Base-by-base conservation (phyloP, 2,888 invertebrate species). In the Dendrolimus pini region DNA sequence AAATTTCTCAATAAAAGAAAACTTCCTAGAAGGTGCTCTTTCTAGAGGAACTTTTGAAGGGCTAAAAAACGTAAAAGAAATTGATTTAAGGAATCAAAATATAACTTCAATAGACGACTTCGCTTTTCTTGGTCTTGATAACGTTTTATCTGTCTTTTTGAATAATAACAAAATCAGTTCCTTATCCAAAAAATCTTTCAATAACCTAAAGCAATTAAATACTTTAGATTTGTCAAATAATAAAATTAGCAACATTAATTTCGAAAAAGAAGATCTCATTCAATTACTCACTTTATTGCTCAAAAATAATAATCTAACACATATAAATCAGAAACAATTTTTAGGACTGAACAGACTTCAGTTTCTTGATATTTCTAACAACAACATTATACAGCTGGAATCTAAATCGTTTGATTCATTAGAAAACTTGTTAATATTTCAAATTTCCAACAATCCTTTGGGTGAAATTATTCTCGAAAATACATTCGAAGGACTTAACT, bases 171-270 rank as follows among this genome's bases (percentile, higher is more conserved):
- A 65, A 14, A 74, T 87, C 41, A 54, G 63, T 42, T 63, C 57
- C 10, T 53, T 87, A 55, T 69, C 74, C 2, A 61, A 64, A 41
- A 66, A 74, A 52, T 72, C 80, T 55, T 85, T 88, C 58, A 72
- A 63, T 59, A 65, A 65, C 10, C 62, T 86, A 7, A 55, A 52
- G 7, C 67, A 64, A 18, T 66, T 87, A 54, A 60, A 60, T 14
- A 18, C 59, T 0, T 63, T 88, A 58, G 82, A 87, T 61, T 68
- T 88, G 53, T 83, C 85, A 9, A 60, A 73, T 59, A 88, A 88
- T 59, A 65, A 70, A 60, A 76, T 88, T 30, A 56, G 53, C 12
- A 67, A 60, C n/a, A 66, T 87, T 54, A 70, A 72, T 59, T 83
- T 86, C 58, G 69, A 78, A 12, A 79, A 72, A 60, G 61, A 65